Percentiles rank a stretch among this genome's conserved stretches.
Conservation (phyloP, 2,797 vertebrate species). For the Coregonus suidteri region DNA sequence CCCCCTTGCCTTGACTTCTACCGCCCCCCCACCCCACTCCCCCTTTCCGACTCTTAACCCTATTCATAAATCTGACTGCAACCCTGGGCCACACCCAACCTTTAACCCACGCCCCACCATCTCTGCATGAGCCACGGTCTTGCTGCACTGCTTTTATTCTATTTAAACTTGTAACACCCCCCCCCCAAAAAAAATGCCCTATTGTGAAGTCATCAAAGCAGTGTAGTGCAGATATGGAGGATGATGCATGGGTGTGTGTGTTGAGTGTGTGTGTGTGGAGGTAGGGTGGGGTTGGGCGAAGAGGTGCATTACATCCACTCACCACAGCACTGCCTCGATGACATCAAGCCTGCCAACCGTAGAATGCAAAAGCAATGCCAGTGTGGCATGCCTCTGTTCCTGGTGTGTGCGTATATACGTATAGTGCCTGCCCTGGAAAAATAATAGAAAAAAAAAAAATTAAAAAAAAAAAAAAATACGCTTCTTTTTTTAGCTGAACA, state of each 20-base stretch:
- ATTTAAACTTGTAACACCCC: conserved; percentile 76
- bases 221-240: conserved; percentile 52
- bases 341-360: conserved; percentile 85
- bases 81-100: conserved; percentile 75
- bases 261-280: conserved; percentile 19
- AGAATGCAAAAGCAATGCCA: conserved; percentile 92
- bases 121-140: conserved; percentile 83
- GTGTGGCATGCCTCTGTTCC: conserved; percentile 91
- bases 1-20: conserved; percentile 65
- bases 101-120: conserved; percentile 36
- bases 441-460: conserved; percentile 52
- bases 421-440: conserved; percentile 84
- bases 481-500: conserved; percentile 84
- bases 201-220: conserved; percentile 78
- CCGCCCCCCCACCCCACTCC: conserved; percentile 25
- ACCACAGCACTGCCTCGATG: conserved; percentile 73
- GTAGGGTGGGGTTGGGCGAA: conserved; percentile 44
- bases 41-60: not conserved
- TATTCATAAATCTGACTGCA: conserved; percentile 78
- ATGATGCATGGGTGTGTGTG: not conserved
- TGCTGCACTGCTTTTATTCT: conserved; percentile 77
- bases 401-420: conserved; percentile 83
- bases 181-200: conserved; percentile 44
- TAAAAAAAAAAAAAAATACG: conserved; percentile 71
- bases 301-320: conserved; percentile 29